phyloP scores from a whole-genome alignment of 1,140 invertebrate species.

The Phocides pigmalion region DNA sequence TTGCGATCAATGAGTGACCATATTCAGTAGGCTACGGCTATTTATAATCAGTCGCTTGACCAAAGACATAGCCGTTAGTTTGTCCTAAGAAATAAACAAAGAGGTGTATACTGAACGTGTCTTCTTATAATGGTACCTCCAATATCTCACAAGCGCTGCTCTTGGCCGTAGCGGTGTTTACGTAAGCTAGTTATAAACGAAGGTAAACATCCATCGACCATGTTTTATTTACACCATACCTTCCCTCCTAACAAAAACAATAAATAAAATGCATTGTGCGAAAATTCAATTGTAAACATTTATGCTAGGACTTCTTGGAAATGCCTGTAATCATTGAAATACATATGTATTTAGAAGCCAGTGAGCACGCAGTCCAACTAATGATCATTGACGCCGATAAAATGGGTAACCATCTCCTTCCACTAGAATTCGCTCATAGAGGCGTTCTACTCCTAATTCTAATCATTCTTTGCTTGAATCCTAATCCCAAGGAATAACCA shows the following conservation, averaged over 20 bases:
- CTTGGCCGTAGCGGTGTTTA: constrained; percentile 48
- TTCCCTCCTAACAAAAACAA: constrained; percentile 43
- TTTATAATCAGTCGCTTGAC: constrained; percentile 15
- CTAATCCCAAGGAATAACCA: too few species aligned
- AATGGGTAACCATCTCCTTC: too few species aligned
- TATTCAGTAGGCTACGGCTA: not conserved
- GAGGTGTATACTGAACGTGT: constrained; percentile 19
- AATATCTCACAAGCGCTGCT: constrained; percentile 33
- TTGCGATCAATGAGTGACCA: constrained; percentile 2
- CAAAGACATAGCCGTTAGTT: constrained; percentile 12
- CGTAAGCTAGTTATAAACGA: constrained; percentile 44
- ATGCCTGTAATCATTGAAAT: not conserved
- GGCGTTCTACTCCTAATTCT: too few species aligned
- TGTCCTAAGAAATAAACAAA: constrained; percentile 15
- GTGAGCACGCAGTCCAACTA: too few species aligned
- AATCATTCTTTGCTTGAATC: too few species aligned
- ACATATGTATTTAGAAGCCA: too few species aligned
- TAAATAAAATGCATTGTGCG: constrained; percentile 39
- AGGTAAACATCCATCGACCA: constrained; percentile 43
- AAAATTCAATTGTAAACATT: not conserved
- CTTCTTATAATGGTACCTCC: constrained; percentile 16
- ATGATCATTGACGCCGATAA: too few species aligned
- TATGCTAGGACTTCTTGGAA: not conserved
- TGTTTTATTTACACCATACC: constrained; percentile 56
- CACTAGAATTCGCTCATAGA: too few species aligned